These are phyloP conservation scores for Etheostoma cragini DNA, from an alignment of 2,113 vertebrate species.

Conservation along the genomic window DNA sequence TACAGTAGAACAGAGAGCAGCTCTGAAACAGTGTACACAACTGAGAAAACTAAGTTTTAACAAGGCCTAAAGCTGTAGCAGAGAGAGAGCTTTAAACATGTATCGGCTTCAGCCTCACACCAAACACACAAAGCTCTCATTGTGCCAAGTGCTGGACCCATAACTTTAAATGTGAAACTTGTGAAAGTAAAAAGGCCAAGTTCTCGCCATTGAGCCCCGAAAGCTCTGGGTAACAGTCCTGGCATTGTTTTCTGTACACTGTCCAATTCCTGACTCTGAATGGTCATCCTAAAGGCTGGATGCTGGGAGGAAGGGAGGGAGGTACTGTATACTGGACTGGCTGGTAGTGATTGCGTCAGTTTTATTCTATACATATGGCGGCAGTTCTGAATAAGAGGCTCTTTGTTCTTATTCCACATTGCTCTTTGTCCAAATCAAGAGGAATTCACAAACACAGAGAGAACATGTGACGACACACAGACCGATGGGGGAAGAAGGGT, in stretches of 20 bases:
- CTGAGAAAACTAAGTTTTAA: slow-evolving; percentile 37
- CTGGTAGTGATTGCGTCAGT: slow-evolving; percentile 36
- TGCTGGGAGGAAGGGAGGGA: slow-evolving; percentile 17
- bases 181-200: slow-evolving; percentile 50
- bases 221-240: slow-evolving; percentile 49
- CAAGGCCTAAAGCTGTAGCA: slow-evolving; percentile 18
- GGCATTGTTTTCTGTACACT: slow-evolving; percentile 48
- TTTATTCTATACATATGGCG: slow-evolving; percentile 16
- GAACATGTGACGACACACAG: slow-evolving; percentile 26
- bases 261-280: slow-evolving; percentile 38
- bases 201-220: slow-evolving; percentile 45
- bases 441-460: slow-evolving; percentile 1
- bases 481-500: no score
- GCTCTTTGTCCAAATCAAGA: slow-evolving; percentile 25
- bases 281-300: slow-evolving; percentile 24
- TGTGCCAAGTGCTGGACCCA: slow-evolving; percentile 37
- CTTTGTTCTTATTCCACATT: slow-evolving; percentile 42
- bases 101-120: slow-evolving; percentile 18
- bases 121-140: slow-evolving; percentile 57
- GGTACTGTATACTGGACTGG: slow-evolving; percentile 34
- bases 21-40: slow-evolving; percentile 19
- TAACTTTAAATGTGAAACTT: slow-evolving; percentile 51
- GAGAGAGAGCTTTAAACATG: slow-evolving; percentile 25
- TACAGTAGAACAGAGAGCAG: not conserved
- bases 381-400: slow-evolving; percentile 26